Percentiles rank a stretch among this genome's conserved stretches.
Evolutionary conservation across 2,797 vertebrate genomes (phyloP).

Genomic region (Trachurus trachurus): DNA sequence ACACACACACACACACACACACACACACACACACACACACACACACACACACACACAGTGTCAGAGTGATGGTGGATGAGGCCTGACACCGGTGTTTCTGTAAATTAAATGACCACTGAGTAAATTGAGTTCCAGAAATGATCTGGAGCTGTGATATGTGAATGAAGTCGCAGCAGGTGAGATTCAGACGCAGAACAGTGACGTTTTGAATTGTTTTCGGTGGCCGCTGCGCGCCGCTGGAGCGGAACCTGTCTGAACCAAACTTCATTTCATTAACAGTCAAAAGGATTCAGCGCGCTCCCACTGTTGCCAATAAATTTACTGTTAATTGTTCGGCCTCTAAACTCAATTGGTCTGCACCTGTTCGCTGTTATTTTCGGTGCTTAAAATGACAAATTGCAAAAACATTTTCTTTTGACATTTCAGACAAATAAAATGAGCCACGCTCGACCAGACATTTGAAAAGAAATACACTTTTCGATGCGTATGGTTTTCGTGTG

Average conservation of each 20-base stretch:
- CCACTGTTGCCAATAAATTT: not conserved
- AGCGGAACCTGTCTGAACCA: not conserved
- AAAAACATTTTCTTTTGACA: not conserved
- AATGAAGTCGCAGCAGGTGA: no score
- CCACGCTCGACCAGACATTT: not conserved
- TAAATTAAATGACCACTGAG: constrained; percentile 3
- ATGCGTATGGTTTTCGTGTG: not conserved
- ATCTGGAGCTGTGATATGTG: not conserved
- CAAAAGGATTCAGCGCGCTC: not conserved
- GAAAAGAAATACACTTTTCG: not conserved
- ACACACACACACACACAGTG: not conserved
- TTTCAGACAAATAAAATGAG: not conserved
- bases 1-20: no score
- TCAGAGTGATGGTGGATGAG: constrained; percentile 8
- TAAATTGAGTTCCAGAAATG: not conserved
- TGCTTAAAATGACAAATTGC: not conserved
- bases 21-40: no score
- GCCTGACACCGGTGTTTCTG: constrained; percentile 6
- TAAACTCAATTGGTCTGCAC: not conserved
- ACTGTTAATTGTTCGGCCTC: not conserved
- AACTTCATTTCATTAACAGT: constrained; percentile 2
- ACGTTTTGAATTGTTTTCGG: not conserved
- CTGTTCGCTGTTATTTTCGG: not conserved
- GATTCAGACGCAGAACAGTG: not conserved
- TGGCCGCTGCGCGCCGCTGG: not conserved